Percentiles rank a stretch among this genome's conserved stretches.
Conservation (phyloP, 2,113 vertebrate genomes). For the Suricata suricatta region DNA sequence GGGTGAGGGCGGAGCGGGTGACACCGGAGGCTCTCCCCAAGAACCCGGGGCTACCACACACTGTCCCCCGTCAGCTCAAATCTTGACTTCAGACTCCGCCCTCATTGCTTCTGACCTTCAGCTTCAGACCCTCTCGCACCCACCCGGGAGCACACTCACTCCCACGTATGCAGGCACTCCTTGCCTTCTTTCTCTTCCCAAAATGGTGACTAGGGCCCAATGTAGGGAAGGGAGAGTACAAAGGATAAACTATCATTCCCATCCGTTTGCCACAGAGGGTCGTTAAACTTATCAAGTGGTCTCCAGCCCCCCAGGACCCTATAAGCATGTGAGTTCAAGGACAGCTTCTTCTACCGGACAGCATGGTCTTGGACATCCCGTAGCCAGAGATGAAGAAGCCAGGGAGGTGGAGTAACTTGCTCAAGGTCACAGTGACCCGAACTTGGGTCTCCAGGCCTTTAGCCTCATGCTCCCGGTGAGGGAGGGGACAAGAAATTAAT, state of each 20-base stretch:
- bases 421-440: neutral
- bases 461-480: neutral
- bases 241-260: neutral
- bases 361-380: neutral
- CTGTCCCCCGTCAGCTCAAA: neutral
- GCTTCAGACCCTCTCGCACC: neutral
- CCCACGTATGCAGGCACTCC: fast-evolving
- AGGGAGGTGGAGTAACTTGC: neutral
- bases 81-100: neutral
- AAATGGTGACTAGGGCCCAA: neutral
- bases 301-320: neutral
- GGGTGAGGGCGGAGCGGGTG: neutral
- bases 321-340: neutral
- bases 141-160: neutral
- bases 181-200: neutral
- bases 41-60: neutral
- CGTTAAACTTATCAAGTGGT: neutral
- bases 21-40: neutral
- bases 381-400: neutral
- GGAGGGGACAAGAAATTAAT: neutral
- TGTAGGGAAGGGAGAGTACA: neutral
- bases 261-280: neutral
- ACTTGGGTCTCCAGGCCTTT: neutral
- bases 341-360: neutral
- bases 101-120: too few species aligned